phyloP scores from a whole-genome alignment of 2,888 invertebrate species.

The Agriotes lineatus region DNA sequence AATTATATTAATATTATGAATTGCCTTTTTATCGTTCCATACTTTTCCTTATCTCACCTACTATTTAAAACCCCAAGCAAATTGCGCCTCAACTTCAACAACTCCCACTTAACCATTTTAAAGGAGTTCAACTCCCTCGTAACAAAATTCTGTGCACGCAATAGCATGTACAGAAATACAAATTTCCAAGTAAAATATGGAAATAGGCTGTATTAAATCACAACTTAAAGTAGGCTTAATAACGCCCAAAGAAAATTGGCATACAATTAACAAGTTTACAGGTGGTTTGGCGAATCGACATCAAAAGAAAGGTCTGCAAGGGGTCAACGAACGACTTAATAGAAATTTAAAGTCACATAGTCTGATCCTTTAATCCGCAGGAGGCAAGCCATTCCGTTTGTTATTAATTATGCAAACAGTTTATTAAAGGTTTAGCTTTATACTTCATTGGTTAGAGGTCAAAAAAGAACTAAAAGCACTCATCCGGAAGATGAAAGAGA shows the following conservation, averaged over 20 bases:
- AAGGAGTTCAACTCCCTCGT: too few relatives aligned
- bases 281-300: neutral
- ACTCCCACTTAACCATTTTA: too few relatives aligned
- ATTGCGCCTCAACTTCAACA: too few relatives aligned
- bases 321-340: conserved; percentile 14
- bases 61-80: too few relatives aligned
- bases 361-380: conserved; percentile 9
- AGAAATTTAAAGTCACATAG: conserved; percentile 11
- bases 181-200: conserved; percentile 10
- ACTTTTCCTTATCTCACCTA: too few relatives aligned
- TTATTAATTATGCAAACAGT: conserved; percentile 15
- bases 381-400: conserved; percentile 10
- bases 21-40: too few relatives aligned
- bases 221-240: too few relatives aligned
- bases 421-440: conserved; percentile 8
- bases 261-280: conserved; percentile 10
- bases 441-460: neutral
- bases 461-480: conserved; percentile 2
- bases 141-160: too few relatives aligned
- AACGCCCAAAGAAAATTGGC: neutral
- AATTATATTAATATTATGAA: too few relatives aligned
- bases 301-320: neutral
- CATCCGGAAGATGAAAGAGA: conserved; percentile 17
- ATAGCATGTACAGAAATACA: too few relatives aligned
- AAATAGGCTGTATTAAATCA: neutral